These are phyloP conservation scores for Adelognathus sp. DNA, from an alignment of 2,888 invertebrate species.

Conservation along the genomic window DNA sequence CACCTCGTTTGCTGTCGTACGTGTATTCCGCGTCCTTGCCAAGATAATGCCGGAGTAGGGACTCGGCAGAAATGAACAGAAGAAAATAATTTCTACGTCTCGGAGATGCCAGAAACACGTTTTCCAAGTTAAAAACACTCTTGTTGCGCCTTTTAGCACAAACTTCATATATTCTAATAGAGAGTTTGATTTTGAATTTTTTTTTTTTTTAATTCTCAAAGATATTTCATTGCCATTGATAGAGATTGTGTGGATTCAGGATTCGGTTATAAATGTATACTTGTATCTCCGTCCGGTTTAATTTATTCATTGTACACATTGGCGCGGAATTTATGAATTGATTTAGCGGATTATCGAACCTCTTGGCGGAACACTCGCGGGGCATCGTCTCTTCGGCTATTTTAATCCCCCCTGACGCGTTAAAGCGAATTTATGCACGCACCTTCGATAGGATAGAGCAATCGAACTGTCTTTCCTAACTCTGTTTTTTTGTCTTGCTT, in stretches of 20 bases:
- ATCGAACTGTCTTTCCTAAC: conserved; percentile 8
- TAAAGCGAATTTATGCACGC: conserved; percentile 22
- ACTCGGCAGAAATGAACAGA: conserved; percentile 6
- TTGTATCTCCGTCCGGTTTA: conserved; percentile 50
- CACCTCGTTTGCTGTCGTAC: conserved; percentile 39
- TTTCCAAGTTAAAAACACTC: conserved; percentile 54
- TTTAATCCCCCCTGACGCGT: conserved; percentile 6
- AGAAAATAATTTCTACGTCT: conserved; percentile 40
- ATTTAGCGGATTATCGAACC: conserved; percentile 51
- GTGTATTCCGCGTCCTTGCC: conserved; percentile 50
- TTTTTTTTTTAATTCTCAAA: conserved; percentile 6
- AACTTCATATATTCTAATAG: conserved; percentile 19
- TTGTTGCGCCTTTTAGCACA: conserved; percentile 35
- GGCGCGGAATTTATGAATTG: conserved; percentile 53
- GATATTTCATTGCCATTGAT: conserved; percentile 41
- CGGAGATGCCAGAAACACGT: conserved; percentile 43
- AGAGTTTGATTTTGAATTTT: conserved; percentile 25
- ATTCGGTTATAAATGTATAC: conserved; percentile 9
- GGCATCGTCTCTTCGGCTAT: conserved; percentile 25
- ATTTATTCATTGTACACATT: conserved; percentile 55
- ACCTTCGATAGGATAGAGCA: conserved; percentile 18
- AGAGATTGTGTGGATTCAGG: conserved; percentile 35
- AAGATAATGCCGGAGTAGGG: conserved; percentile 56
- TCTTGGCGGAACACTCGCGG: conserved; percentile 39
- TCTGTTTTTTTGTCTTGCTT: conserved; percentile 53